Conservation (phyloP, 2,797 vertebrate genomes). For the Pelobates cultripes region DNA sequence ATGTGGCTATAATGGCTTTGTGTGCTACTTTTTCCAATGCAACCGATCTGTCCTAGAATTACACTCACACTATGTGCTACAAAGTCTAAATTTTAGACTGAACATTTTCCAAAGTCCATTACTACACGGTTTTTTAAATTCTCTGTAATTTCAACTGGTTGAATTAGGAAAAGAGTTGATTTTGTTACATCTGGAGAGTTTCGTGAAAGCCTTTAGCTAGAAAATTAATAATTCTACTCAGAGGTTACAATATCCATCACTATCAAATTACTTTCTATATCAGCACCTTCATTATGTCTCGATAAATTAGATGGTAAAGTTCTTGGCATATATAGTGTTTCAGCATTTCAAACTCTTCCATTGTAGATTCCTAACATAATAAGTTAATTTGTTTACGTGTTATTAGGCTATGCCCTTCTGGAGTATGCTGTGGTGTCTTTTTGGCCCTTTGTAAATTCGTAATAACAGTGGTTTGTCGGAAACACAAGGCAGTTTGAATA, state of each 20-base stretch:
- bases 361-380: not conserved
- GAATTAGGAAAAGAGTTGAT: too few relatives aligned
- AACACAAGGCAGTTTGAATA: slow-evolving; percentile 50
- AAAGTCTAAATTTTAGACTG: too few relatives aligned
- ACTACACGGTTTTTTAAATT: too few relatives aligned
- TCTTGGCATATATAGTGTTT: not conserved
- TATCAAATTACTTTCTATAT: not conserved
- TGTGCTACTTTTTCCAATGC: too few relatives aligned
- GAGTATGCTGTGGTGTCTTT: not conserved
- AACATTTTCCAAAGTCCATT: too few relatives aligned
- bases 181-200: too few relatives aligned
- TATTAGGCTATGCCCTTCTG: not conserved
- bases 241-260: not conserved
- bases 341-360: not conserved
- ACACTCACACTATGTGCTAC: too few relatives aligned
- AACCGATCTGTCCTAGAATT: too few relatives aligned
- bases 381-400: not conserved
- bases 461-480: slow-evolving; percentile 15
- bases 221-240: not conserved
- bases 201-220: too few relatives aligned
- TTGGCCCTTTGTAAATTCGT: slow-evolving; percentile 7
- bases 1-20: too few relatives aligned
- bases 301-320: not conserved
- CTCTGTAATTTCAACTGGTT: too few relatives aligned
- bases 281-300: not conserved